Percentiles rank a stretch among this genome's conserved stretches.
phyloP scores from a whole-genome alignment of 2,797 vertebrate genomes.

The Tiaroga cobitis region DNA sequence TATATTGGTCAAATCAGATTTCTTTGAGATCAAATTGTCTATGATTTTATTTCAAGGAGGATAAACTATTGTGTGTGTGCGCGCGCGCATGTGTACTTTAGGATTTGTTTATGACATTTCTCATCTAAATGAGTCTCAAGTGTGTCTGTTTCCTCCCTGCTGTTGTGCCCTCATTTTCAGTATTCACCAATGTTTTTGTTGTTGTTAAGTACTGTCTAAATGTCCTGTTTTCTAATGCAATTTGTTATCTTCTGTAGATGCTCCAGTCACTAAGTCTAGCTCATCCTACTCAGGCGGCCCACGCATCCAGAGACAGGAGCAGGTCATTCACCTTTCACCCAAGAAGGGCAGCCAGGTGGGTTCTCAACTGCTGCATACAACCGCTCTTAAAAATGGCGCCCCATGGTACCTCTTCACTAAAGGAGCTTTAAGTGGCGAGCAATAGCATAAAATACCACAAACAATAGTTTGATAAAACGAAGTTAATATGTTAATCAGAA shows the following conservation, averaged over 20 bases:
- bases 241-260: constrained; percentile 79
- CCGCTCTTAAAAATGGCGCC: background rate
- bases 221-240: background rate
- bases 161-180: constrained; percentile 31
- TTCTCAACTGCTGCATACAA: background rate
- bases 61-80: background rate
- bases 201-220: constrained; percentile 2
- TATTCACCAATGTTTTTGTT: background rate
- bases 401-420: background rate
- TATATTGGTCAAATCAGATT: background rate
- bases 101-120: constrained; percentile 22
- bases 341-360: constrained; percentile 95
- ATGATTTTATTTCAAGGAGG: constrained; percentile 22
- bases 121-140: constrained; percentile 48
- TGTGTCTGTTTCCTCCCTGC: constrained; percentile 24
- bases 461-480: background rate
- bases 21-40: constrained; percentile 43
- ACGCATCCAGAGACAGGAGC: constrained; percentile 94
- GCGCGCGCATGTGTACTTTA: background rate
- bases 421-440: background rate
- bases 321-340: constrained; percentile 94
- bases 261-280: constrained; percentile 81
- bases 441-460: background rate
- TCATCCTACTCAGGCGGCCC: constrained; percentile 90
- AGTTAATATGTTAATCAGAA: background rate